Base-by-base conservation (phyloP, 2,888 invertebrate genomes). In the Tinea pellionella region DNA sequence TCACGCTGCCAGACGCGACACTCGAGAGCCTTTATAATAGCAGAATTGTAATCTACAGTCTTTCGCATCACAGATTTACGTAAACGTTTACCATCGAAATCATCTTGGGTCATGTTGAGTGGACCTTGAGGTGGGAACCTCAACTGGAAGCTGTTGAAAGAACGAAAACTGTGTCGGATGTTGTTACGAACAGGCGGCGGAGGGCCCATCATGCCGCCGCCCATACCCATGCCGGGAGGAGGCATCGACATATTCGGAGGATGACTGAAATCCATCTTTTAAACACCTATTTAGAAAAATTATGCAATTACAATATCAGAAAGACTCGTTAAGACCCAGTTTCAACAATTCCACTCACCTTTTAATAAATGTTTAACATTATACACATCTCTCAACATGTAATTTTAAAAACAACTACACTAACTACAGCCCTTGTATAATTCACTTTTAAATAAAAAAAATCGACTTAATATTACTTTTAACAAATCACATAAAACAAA, bases 1-100 rank as follows among this genome's bases (percentile, higher is more conserved):
- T 98, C 98, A 66, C 98, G 89, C 79, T 98, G 98, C 97, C 98
- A 99, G 62, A 98, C 91, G 64, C 99, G 92, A 85, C 93, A 93
- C 91, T 98, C 96, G 69, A 99, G 81, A 70, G 94, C 94, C 78
- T 94, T 95, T 63, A 98, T 94, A 71, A 98, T 94, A 41, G 98
- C 92, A 16, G 97, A 93, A 89, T 98, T 98, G 81, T 98, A 98
- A 88, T 99, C 99, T 60, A 99, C 97, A 32, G 98, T 99, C 88
- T 98, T 98, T 67, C 98, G 90, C 92, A 98, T 97, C 64, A 98
- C 96, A 67, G 97, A 96, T 88, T 98, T 98, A 71, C 98, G 89
- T 69, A 98, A 89, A 65, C 97, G 91, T 88, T 98, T 97, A 62
- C 98, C 98, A 89, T 98, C 98, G 76, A 97, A 97, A 80, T 97